Conservation (phyloP, 92 coral and sea anemone species). For the Umimayanthus kanabou region DNA sequence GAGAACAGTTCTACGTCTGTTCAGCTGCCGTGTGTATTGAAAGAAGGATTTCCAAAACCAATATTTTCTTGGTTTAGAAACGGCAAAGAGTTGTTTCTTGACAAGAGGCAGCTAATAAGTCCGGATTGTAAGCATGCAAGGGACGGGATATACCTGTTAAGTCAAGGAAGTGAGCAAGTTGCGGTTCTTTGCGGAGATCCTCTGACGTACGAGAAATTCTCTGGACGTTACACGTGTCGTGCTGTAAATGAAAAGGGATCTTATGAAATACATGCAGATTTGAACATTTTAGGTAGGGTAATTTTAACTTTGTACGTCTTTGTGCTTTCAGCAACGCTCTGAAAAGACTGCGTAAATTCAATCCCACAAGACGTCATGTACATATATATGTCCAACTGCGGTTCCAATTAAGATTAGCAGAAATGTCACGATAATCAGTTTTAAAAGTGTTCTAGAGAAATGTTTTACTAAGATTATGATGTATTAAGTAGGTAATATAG, state of each 20-base stretch:
- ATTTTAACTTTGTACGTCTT: neutral
- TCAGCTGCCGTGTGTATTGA: neutral
- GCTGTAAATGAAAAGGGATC: slow-evolving; percentile 10
- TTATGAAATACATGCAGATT: neutral
- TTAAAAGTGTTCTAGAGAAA: too few relatives aligned
- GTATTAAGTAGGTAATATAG: too few relatives aligned
- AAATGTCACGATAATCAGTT: too few relatives aligned
- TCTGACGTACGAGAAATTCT: slow-evolving; percentile 5
- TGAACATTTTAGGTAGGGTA: slow-evolving; percentile 16
- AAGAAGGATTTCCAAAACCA: slow-evolving; percentile 18
- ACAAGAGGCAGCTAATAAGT: neutral
- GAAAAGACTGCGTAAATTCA: too few relatives aligned
- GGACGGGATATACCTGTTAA: neutral
- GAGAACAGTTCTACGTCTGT: neutral
- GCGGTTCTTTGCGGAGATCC: slow-evolving; percentile 23
- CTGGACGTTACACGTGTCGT: slow-evolving; percentile 9
- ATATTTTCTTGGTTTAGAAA: slow-evolving; percentile 10
- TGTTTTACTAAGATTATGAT: too few relatives aligned
- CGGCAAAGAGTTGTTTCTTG: neutral
- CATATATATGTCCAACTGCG: too few relatives aligned
- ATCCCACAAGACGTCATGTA: too few relatives aligned
- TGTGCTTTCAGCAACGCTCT: neutral
- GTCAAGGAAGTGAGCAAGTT: neutral
- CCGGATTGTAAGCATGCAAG: slow-evolving; percentile 13
- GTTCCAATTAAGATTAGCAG: too few relatives aligned